These are phyloP conservation scores for Acanthosepion esculentum DNA, from an alignment of 2,888 invertebrate species.

Conservation along the genomic window DNA sequence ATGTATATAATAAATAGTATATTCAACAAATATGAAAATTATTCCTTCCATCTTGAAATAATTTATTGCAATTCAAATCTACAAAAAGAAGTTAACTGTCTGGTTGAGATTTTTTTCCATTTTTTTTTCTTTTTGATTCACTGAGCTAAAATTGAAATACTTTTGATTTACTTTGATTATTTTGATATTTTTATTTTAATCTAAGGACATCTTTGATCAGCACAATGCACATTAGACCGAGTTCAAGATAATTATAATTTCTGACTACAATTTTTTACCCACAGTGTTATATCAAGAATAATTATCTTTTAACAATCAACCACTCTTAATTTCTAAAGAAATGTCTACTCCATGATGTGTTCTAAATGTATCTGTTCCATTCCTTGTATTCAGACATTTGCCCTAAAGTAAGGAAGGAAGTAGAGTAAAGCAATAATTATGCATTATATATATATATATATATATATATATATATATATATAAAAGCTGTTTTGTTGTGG, in stretches of 20 bases:
- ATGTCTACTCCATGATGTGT: slow-evolving; percentile 1
- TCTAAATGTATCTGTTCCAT: slow-evolving; percentile 6
- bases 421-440: neutral
- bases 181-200: slow-evolving; percentile 39
- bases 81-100: slow-evolving; percentile 24
- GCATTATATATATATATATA: neutral
- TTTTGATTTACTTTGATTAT: slow-evolving; percentile 6
- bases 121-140: neutral
- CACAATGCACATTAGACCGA: neutral
- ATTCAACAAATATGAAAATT: neutral
- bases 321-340: slow-evolving; percentile 15
- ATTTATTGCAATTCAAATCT: neutral
- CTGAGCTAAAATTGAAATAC: neutral
- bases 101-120: neutral
- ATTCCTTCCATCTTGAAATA: neutral
- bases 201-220: slow-evolving; percentile 34
- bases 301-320: neutral
- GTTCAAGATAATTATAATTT: slow-evolving; percentile 39
- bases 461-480: slow-evolving; percentile 33
- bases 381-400: slow-evolving; percentile 6
- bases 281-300: slow-evolving; percentile 33
- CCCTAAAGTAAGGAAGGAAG: neutral
- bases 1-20: neutral
- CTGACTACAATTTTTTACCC: slow-evolving; percentile 24
- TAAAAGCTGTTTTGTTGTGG: neutral